Evolutionary conservation across 2,888 invertebrate genomes (phyloP).

Genomic region (Agrilus biguttatus): DNA sequence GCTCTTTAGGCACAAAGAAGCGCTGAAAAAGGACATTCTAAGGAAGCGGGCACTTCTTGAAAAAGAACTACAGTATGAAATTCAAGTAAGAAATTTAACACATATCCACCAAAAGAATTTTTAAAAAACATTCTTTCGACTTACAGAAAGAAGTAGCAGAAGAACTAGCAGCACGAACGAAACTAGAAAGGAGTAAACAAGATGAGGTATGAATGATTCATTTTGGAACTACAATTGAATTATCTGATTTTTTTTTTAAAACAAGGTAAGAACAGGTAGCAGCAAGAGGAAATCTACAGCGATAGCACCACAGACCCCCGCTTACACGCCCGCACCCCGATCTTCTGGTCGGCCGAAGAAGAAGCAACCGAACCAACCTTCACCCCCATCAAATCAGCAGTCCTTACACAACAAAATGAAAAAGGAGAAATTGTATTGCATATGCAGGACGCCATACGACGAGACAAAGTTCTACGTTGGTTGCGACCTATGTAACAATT

Average conservation of each 20-base stretch:
- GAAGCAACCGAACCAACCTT: constrained; percentile 15
- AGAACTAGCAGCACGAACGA: constrained; percentile 55
- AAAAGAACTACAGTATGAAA: constrained; percentile 78
- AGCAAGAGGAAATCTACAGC: constrained; percentile 37
- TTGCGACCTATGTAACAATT: constrained; percentile 93
- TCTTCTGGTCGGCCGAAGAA: constrained; percentile 25
- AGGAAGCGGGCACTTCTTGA: constrained; percentile 80
- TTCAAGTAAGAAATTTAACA: constrained; percentile 44
- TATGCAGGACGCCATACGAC: constrained; percentile 90
- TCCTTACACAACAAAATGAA: constrained; percentile 19
- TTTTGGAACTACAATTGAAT: too few relatives aligned
- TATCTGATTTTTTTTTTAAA: too few relatives aligned
- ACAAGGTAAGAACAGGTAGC: constrained; percentile 40
- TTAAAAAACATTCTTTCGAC: not conserved
- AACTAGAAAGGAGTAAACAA: constrained; percentile 52
- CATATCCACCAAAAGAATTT: not conserved
- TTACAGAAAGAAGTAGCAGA: constrained; percentile 57
- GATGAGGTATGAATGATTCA: constrained; percentile 18
- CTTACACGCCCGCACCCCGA: constrained; percentile 1
- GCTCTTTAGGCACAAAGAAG: constrained; percentile 77
- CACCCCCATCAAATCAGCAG: constrained; percentile 5
- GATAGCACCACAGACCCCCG: constrained; percentile 19
- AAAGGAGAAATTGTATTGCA: constrained; percentile 75
- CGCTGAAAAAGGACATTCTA: constrained; percentile 84
- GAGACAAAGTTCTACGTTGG: constrained; percentile 96